Evolutionary conservation across 2,797 vertebrate genomes (phyloP).

Genomic region (Amniataba percoides): DNA sequence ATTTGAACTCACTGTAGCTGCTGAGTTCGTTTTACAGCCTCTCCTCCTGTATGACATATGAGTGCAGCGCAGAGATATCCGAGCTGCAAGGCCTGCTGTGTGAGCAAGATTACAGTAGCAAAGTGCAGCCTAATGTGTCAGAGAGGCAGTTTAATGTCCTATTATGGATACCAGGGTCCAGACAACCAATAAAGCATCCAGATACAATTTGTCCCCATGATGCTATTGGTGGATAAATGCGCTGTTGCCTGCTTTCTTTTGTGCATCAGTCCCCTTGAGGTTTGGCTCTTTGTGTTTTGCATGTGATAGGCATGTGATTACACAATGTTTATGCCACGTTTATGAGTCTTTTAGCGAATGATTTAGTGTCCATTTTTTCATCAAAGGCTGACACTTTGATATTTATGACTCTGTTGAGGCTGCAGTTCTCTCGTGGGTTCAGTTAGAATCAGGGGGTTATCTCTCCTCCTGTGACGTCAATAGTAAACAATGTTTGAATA

Average conservation of each 20-base stretch:
- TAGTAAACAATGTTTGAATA: constrained; percentile 8
- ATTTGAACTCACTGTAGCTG: constrained; percentile 35
- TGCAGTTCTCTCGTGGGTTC: not conserved
- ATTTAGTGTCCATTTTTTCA: constrained; percentile 26
- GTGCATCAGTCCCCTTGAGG: constrained; percentile 32
- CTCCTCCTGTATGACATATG: constrained; percentile 43
- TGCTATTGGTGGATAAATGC: constrained; percentile 53
- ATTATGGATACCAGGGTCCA: constrained; percentile 66
- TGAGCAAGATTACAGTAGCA: constrained; percentile 71
- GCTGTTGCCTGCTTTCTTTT: constrained; percentile 31
- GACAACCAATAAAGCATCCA: constrained; percentile 75
- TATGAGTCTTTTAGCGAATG: constrained; percentile 14
- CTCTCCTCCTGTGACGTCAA: not conserved
- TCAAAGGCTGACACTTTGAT: constrained; percentile 2
- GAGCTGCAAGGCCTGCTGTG: constrained; percentile 56
- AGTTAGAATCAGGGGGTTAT: constrained; percentile 1
- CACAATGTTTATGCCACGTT: constrained; percentile 25
- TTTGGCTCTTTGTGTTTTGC: constrained; percentile 48
- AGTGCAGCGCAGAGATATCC: constrained; percentile 34
- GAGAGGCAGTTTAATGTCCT: constrained; percentile 70
- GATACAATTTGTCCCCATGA: constrained; percentile 72
- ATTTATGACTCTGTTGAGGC: constrained; percentile 30
- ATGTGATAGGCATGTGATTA: constrained; percentile 28
- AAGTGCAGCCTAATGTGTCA: constrained; percentile 69
- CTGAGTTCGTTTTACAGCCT: constrained; percentile 43